Conservation (phyloP, 2,797 vertebrate genomes). For the Hipposideros larvatus region DNA sequence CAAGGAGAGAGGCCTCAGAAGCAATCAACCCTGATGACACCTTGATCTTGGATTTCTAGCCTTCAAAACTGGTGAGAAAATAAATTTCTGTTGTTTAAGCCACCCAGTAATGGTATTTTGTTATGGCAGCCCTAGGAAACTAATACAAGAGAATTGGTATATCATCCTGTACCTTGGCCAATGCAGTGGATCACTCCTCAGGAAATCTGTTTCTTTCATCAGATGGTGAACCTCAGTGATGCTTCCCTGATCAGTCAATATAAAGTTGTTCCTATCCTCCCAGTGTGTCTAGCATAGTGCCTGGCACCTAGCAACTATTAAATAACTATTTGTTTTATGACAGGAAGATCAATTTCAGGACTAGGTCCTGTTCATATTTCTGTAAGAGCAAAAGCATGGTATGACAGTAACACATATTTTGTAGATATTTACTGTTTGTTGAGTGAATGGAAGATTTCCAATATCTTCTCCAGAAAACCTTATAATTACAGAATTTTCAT, state of each 20-base stretch:
- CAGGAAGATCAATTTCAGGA: background rate
- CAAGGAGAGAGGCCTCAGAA: background rate
- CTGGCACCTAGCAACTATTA: background rate
- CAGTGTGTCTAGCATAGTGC: background rate
- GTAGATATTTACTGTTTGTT: background rate
- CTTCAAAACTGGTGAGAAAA: background rate
- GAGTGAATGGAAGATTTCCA: background rate
- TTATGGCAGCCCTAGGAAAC: background rate
- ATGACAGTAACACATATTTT: background rate
- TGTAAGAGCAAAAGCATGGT: background rate
- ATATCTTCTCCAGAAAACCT: slow-evolving; percentile 9
- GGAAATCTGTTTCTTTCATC: background rate
- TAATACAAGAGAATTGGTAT: background rate
- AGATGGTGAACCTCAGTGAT: background rate
- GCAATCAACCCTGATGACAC: rapidly evolving
- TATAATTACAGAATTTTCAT: background rate
- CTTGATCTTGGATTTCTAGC: background rate
- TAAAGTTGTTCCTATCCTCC: background rate
- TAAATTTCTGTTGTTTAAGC: background rate
- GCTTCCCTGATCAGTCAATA: background rate
- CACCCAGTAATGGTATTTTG: background rate
- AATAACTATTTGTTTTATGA: background rate
- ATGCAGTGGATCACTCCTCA: too few relatives aligned
- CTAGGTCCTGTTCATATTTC: background rate
- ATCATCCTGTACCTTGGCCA: background rate